Base-by-base conservation (phyloP, 2,797 vertebrate species). In the Acipenser oxyrinchus region DNA sequence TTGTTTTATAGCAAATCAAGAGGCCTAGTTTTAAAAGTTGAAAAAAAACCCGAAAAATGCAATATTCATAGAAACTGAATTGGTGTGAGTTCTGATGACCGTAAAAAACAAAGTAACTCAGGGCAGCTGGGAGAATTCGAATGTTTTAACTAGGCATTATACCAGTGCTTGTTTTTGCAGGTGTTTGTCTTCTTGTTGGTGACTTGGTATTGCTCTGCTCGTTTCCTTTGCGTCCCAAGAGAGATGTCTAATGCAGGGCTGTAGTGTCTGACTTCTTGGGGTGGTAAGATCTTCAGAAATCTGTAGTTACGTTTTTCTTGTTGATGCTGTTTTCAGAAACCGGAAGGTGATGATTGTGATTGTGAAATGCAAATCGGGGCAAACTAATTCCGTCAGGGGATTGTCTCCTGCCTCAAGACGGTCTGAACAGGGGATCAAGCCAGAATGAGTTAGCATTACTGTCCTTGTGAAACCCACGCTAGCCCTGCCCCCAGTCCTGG, bases 341-440 rank as follows among this genome's bases (percentile, higher is more conserved):
- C 51, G 37, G 6, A 9, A 23, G 12, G 55, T n/a, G 55, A 58
- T 5, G 12, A n/a, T 58, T 13, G 12, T 11, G 6, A n/a, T 58
- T 23, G 23, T 23, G 52, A 63, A 51, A 10, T 10, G 67, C 13
- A 10, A 62, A 61, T 63, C 50, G n/a, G 18, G 18, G 37, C 37
- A 37, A 37, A 37, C 37, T 37, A 37, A 37, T 37, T 37, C 37
- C 5, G 1, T 5, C 5, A 37, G 37, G 37, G 37, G 48, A 55
- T n/a, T 57, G 67, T 63, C 51, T 11, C 7, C 15, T 58, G 53
- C 61, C 57, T 68, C 51, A 49, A 74, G 70, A 71, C 18, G 58
- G 51, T 66, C 66, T 68, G 66, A 67, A 71, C 1, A 48, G 67
- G 81, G 80, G 78, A 85, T 76, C 66, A 85, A 86, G 84, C 81